These are phyloP conservation scores for Albula glossodonta DNA, from an alignment of 2,113 vertebrate species.

Conservation along the genomic window DNA sequence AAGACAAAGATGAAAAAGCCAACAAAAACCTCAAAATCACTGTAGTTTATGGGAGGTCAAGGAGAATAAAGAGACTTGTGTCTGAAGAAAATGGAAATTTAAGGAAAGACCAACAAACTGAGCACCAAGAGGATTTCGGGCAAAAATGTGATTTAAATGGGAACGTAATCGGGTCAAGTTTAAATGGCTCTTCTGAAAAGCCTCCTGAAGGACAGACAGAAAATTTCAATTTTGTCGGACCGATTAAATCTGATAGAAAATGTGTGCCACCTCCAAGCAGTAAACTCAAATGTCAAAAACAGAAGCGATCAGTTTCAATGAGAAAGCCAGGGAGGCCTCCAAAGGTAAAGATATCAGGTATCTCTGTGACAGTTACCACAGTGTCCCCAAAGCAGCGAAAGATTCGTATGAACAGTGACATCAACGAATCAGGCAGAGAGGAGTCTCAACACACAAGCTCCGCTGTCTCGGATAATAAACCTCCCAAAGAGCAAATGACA, in stretches of 20 bases:
- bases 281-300: conserved; percentile 72
- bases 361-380: conserved; percentile 85
- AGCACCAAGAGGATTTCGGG: conserved; percentile 44
- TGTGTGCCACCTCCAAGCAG: conserved; percentile 66
- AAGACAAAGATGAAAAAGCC: conserved; percentile 57
- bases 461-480: conserved; percentile 45
- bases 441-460: conserved; percentile 38
- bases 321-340: conserved; percentile 89
- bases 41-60: conserved; percentile 88
- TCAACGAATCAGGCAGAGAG: conserved; percentile 51
- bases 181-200: conserved; percentile 54
- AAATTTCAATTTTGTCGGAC: conserved; percentile 71
- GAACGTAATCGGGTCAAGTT: conserved; percentile 48
- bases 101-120: conserved; percentile 56
- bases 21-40: conserved; percentile 90
- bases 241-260: conserved; percentile 68
- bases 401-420: conserved; percentile 79
- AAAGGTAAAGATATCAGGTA: conserved; percentile 93
- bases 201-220: conserved; percentile 49
- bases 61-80: conserved; percentile 84
- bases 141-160: conserved; percentile 51
- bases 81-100: conserved; percentile 74
- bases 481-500: conserved; percentile 59
- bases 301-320: conserved; percentile 67
- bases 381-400: conserved; percentile 85